Evolutionary conservation across 2,888 invertebrate genomes (phyloP).

Genomic region (Hydrotaea cyrtoneurina): DNA sequence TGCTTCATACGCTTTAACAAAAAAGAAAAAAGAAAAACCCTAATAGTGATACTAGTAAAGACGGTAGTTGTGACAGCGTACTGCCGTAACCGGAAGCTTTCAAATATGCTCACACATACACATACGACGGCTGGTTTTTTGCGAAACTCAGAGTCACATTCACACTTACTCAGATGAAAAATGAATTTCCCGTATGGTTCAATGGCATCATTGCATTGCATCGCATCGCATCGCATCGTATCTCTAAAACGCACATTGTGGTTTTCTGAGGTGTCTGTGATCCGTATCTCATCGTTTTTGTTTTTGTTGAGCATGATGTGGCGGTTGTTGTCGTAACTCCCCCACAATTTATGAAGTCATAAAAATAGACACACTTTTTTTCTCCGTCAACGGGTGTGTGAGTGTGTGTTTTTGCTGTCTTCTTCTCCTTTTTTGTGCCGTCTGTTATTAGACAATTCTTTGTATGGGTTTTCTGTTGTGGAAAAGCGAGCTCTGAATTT

Average conservation of each 20-base stretch:
- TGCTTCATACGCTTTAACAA: too few species aligned
- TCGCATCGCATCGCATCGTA: neutral
- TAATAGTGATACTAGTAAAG: too few species aligned
- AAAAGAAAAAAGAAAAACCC: too few species aligned
- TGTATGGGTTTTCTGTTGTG: neutral
- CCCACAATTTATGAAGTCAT: slow-evolving; percentile 48
- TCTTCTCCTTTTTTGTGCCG: neutral
- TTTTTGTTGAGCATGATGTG: neutral
- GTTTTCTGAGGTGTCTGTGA: slow-evolving; percentile 22
- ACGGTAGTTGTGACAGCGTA: slow-evolving; percentile 8
- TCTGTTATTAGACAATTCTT: neutral
- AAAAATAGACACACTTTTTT: slow-evolving; percentile 17
- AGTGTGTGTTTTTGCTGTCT: neutral
- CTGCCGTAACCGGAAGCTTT: slow-evolving; percentile 60
- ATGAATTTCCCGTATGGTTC: slow-evolving; percentile 60
- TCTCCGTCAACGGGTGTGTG: neutral
- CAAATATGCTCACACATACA: neutral
- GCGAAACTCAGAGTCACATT: neutral
- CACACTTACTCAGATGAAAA: slow-evolving; percentile 33
- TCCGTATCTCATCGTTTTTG: slow-evolving; percentile 15
- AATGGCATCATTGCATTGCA: slow-evolving; percentile 43
- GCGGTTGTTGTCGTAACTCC: neutral
- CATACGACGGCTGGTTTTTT: neutral
- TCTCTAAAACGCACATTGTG: slow-evolving; percentile 17
- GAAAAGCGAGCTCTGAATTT: neutral